Conservation (phyloP, 2,888 invertebrate species). For the Phytoseiulus persimilis region DNA sequence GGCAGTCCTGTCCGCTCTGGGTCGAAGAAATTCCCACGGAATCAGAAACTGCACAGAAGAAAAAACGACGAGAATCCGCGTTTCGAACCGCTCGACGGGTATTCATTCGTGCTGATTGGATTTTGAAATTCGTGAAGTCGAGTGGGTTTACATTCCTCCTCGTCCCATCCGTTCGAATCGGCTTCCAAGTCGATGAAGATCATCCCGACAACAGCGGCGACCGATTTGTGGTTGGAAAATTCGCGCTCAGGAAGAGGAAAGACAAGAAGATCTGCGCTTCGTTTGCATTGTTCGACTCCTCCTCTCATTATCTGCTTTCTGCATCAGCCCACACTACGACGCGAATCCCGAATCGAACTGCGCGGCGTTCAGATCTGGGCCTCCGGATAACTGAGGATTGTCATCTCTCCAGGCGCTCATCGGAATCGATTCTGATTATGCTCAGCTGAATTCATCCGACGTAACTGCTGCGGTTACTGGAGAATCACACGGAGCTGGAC, state of each 20-base stretch:
- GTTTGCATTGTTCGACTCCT: not conserved
- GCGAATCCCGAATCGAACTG: not conserved
- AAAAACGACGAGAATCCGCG: not conserved
- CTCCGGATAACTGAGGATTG: too few species aligned
- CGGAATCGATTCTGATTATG: too few species aligned
- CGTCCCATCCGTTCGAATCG: not conserved
- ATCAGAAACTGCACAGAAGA: not conserved
- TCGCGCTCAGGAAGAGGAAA: not conserved
- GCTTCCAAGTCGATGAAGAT: not conserved
- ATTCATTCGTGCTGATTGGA: not conserved
- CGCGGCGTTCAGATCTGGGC: not conserved
- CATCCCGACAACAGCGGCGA: not conserved
- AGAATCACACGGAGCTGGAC: too few species aligned
- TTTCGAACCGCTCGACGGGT: not conserved
- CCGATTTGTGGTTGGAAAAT: not conserved
- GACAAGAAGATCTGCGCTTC: not conserved
- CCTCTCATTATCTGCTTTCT: not conserved
- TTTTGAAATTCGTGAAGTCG: not conserved
- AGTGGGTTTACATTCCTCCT: not conserved
- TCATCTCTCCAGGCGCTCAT: too few species aligned
- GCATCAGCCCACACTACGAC: not conserved
- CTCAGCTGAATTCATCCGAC: too few species aligned
- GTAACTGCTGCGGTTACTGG: too few species aligned
- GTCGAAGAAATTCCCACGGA: not conserved
- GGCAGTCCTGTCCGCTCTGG: not conserved